Conservation (phyloP, 2,888 invertebrate species). For the Sipunculus nudus region DNA sequence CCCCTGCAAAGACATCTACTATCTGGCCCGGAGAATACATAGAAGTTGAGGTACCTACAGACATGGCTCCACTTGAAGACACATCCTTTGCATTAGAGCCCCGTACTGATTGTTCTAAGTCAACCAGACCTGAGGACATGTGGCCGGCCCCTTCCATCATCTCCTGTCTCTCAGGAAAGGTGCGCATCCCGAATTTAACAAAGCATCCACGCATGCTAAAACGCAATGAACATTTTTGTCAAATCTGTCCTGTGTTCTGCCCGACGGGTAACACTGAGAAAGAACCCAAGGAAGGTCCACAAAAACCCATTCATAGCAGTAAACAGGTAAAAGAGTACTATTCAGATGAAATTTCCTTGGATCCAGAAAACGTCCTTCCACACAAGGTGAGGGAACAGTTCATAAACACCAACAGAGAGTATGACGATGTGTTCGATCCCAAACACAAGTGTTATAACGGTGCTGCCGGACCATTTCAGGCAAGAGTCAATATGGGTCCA, state of each 20-base stretch:
- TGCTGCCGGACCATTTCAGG: slow-evolving; percentile 1
- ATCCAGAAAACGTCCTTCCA: slow-evolving; percentile 1
- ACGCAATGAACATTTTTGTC: slow-evolving; percentile 29
- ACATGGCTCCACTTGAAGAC: neutral
- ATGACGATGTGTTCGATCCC: slow-evolving; percentile 11
- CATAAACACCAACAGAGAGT: neutral
- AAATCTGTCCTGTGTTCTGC: slow-evolving; percentile 12
- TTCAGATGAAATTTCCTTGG: neutral
- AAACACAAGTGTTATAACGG: neutral
- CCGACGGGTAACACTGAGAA: too few species aligned
- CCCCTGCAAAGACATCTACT: neutral
- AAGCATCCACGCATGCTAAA: slow-evolving; percentile 11
- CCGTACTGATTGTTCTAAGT: neutral
- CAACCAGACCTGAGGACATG: neutral
- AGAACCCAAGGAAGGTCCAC: too few species aligned
- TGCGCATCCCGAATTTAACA: slow-evolving; percentile 25
- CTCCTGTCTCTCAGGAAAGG: slow-evolving; percentile 18
- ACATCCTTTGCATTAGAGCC: neutral
- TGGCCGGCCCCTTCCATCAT: slow-evolving; percentile 22
- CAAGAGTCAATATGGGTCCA: slow-evolving; percentile 13
- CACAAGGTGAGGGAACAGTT: neutral
- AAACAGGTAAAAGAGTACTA: too few species aligned
- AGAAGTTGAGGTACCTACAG: neutral
- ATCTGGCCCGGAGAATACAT: slow-evolving; percentile 7
- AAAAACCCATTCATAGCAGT: too few species aligned